Percentiles rank a stretch among this genome's conserved stretches.
phyloP scores from a whole-genome alignment of 1,140 invertebrate species.

The Pogonognathellus flavescens region DNA sequence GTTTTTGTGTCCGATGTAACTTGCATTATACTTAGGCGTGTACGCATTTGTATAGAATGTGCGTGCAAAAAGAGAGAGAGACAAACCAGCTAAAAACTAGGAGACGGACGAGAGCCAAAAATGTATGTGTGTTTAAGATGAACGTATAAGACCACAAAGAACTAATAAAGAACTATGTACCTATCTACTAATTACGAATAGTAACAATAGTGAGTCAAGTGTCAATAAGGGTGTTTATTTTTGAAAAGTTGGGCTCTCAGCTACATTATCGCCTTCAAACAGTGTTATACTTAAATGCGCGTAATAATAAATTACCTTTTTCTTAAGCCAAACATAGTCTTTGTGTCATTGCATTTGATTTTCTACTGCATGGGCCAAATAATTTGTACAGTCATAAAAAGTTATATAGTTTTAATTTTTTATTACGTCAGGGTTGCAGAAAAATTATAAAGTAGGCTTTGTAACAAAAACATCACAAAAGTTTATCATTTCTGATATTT shows the following conservation, averaged over 20 bases:
- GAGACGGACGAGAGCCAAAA: no score
- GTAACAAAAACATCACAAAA: background rate
- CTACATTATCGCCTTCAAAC: conserved; percentile 24
- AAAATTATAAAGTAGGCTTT: background rate
- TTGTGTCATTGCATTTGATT: background rate
- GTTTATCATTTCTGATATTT: no score
- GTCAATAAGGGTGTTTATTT: background rate
- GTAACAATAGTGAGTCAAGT: background rate
- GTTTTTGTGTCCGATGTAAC: no score
- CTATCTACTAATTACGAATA: background rate
- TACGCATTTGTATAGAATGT: background rate
- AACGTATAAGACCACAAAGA: background rate
- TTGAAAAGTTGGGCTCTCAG: conserved; percentile 43
- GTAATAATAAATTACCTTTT: conserved; percentile 42
- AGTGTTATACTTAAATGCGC: background rate
- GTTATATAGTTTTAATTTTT: background rate
- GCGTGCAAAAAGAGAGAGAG: background rate
- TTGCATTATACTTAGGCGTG: no score
- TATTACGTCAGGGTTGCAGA: background rate
- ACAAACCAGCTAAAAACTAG: no score
- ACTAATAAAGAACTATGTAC: no score
- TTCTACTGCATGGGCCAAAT: no score
- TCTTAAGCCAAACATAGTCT: background rate
- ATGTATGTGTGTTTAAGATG: no score
- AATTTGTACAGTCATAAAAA: no score